Evolutionary conservation across 2,888 invertebrate genomes (phyloP).

Genomic region (Acronicta leporina): DNA sequence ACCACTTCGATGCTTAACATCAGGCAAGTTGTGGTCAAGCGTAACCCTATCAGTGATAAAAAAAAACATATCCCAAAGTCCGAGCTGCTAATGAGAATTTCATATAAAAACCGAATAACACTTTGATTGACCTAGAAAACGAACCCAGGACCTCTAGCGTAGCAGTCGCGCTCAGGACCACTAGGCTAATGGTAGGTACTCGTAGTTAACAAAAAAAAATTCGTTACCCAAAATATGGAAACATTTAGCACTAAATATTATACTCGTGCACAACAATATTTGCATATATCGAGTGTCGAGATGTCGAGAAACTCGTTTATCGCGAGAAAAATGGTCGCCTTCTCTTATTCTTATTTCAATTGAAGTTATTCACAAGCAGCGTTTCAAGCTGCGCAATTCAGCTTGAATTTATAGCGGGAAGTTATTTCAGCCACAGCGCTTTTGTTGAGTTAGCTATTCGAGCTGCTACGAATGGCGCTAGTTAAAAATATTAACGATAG

Average conservation of each 20-base stretch:
- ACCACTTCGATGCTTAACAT: too few relatives aligned
- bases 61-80: too few relatives aligned
- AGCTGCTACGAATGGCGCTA: conserved; percentile 37
- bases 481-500: conserved; percentile 41
- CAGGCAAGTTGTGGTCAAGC: too few relatives aligned
- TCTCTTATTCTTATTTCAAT: conserved; percentile 72
- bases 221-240: conserved; percentile 1
- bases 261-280: conserved; percentile 14
- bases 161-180: too few relatives aligned
- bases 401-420: conserved; percentile 69
- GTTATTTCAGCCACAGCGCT: conserved; percentile 64
- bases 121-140: too few relatives aligned
- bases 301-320: conserved; percentile 56
- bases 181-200: too few relatives aligned
- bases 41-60: too few relatives aligned
- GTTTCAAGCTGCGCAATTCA: conserved; percentile 64
- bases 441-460: conserved; percentile 50
- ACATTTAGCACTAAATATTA: conserved; percentile 3
- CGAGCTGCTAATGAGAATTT: too few relatives aligned
- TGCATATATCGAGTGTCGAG: conserved; percentile 45
- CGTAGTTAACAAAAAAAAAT: too few relatives aligned
- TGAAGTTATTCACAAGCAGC: conserved; percentile 69
- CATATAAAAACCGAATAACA: too few relatives aligned
- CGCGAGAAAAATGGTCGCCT: conserved; percentile 64
- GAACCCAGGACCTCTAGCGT: too few relatives aligned